Evolutionary conservation across 2,797 vertebrate genomes (phyloP), one percentile per base, ranked within the genome.

Genomic region (Numenius phaeopus): DNA sequence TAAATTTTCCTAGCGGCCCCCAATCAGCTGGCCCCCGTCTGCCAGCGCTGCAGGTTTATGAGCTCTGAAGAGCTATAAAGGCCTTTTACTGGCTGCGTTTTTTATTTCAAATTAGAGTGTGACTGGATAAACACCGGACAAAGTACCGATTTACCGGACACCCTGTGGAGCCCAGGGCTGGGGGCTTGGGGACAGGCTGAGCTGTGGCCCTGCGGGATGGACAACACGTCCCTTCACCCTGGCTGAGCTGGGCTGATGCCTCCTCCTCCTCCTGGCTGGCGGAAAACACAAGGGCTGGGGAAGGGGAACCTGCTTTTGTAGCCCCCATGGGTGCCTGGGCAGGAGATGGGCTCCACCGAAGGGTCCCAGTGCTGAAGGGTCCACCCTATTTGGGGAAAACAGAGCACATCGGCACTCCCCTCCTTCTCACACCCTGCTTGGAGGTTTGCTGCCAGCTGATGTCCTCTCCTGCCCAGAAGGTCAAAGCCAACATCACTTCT

Each of bases 41-140:
- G 44, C 78, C 46, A 3, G 89, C 5, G 0, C 95, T 94, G 94
- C 90, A 58, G 72, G 83, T 97, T 97, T 97, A 96, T 37, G 89
- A 96, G 96, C 92, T 92, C 96, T 93, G 93, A 94, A 96, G 97
- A 95, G 69, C 95, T 91, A 49, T 96, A 97, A 97, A 97, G 78
- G 66, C 39, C 55, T 89, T 97, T 97, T 96, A 94, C 95, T 83
- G 91, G 87, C 92, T 94, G 87, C 0, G 15, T 55, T 91, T 94
- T 96, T 94, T 91, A 89, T 95, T 96, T 93, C 90, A 95, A 83
- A 93, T 94, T 72, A 83, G 92, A 94, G 87, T 83, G 90, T 44
- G 89, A 94, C 96, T 94, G 95, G 95, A 94, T 96, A 96, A 96
- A 95, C 83, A 93, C 87, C 19, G 92, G 85, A 94, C 95, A 97